Conservation (phyloP, 37 sponge, comb jelly and placozoan genomes). For the Beroe forskalii region DNA sequence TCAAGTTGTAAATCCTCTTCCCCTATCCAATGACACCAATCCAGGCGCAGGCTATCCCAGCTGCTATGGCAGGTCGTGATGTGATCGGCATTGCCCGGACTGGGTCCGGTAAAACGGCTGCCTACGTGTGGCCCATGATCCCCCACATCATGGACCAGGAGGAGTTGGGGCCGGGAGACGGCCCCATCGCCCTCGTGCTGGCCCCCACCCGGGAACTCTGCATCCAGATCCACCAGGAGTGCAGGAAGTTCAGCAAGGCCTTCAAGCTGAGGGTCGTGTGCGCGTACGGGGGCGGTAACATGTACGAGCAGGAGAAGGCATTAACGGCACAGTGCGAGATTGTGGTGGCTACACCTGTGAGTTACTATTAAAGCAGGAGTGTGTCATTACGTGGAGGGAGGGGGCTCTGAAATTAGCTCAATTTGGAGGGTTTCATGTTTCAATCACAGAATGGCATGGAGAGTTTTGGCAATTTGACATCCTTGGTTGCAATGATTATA, state of each 20-base stretch:
- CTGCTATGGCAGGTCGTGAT: slow-evolving; percentile 84
- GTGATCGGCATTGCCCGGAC: slow-evolving; percentile 96
- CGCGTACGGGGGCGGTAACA: slow-evolving; percentile 91
- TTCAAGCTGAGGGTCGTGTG: slow-evolving; percentile 75
- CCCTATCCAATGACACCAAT: too few relatives aligned
- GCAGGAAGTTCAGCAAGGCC: slow-evolving; percentile 82
- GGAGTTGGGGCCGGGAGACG: slow-evolving; percentile 89
- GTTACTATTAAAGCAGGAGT: not conserved
- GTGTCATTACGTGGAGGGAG: too few relatives aligned
- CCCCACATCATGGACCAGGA: slow-evolving; percentile 67
- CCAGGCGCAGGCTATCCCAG: slow-evolving; percentile 70
- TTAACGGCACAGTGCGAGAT: slow-evolving; percentile 92
- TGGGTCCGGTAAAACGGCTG: slow-evolving; percentile 95
- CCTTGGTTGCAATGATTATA: too few relatives aligned
- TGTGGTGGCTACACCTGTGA: slow-evolving; percentile 91
- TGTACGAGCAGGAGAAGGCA: slow-evolving; percentile 90
- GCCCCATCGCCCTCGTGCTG: slow-evolving; percentile 92
- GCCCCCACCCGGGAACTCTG: slow-evolving; percentile 98
- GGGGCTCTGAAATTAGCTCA: too few relatives aligned
- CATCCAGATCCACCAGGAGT: slow-evolving; percentile 92
- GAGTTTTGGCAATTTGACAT: too few relatives aligned
- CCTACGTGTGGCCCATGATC: slow-evolving; percentile 75
- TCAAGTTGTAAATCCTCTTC: too few relatives aligned
- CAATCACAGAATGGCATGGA: too few relatives aligned
- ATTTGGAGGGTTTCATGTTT: too few relatives aligned